Conservation (phyloP, 2,797 vertebrate species). For the Sparidentex hasta region DNA sequence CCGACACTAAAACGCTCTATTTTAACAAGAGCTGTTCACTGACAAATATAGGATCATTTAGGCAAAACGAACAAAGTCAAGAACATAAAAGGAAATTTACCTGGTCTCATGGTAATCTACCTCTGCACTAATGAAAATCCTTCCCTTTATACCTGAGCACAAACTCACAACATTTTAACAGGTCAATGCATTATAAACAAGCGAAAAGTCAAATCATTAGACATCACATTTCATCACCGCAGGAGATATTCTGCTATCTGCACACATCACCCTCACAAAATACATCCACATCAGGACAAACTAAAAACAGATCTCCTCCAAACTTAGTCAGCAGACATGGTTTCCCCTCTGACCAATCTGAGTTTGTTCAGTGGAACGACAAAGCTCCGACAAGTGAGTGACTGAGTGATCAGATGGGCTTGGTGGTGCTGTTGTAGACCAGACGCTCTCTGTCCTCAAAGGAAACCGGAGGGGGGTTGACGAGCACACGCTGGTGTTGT, state of each 20-base stretch:
- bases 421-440: slow-evolving; percentile 94
- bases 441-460: slow-evolving; percentile 90
- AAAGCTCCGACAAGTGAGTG: background rate
- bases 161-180: slow-evolving; percentile 33
- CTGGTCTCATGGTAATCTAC: slow-evolving; percentile 2
- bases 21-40: background rate
- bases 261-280: slow-evolving; percentile 32
- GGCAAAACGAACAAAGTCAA: background rate
- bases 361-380: slow-evolving; percentile 33
- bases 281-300: slow-evolving; percentile 26
- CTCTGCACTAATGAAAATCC: background rate
- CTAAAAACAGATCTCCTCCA: slow-evolving; percentile 31
- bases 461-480: slow-evolving; percentile 80
- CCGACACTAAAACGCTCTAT: background rate
- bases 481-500: slow-evolving; percentile 80
- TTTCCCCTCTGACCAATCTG: slow-evolving; percentile 39
- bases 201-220: slow-evolving; percentile 31
- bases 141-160: slow-evolving; percentile 62
- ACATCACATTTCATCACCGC: slow-evolving; percentile 48
- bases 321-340: background rate
- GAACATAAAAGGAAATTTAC: background rate
- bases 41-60: background rate
- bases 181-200: slow-evolving; percentile 38
- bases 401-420: slow-evolving; percentile 88
- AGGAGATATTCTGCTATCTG: slow-evolving; percentile 17